phyloP scores from a whole-genome alignment of 2,113 vertebrate species.

The Triplophysa dalaica region DNA sequence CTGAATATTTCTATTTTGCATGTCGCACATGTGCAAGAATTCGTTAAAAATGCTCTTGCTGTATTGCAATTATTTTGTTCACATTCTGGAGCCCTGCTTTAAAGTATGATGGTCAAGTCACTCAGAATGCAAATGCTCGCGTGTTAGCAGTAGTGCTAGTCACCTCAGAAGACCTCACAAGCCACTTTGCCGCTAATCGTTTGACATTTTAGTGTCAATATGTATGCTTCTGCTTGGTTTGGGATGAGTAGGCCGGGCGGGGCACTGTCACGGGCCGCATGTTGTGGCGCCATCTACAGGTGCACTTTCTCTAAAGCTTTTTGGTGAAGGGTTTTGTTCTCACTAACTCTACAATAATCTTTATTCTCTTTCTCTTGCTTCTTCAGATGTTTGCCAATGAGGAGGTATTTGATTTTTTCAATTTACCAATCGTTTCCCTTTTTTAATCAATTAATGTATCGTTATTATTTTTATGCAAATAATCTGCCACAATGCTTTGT shows the following conservation, averaged over 20 bases:
- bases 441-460: slow-evolving; percentile 54
- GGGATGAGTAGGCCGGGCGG: slow-evolving; percentile 19
- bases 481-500: slow-evolving; percentile 63
- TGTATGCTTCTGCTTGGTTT: slow-evolving; percentile 30
- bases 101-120: too few relatives aligned
- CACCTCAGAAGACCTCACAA: slow-evolving; percentile 20
- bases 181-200: not conserved
- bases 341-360: slow-evolving; percentile 75
- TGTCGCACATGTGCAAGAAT: too few relatives aligned
- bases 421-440: slow-evolving; percentile 54
- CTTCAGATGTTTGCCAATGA: slow-evolving; percentile 85
- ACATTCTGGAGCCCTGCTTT: too few relatives aligned
- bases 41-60: too few relatives aligned
- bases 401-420: slow-evolving; percentile 77
- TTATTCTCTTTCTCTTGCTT: slow-evolving; percentile 65
- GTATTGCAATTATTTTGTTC: too few relatives aligned
- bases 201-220: not conserved
- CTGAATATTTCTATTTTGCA: too few relatives aligned
- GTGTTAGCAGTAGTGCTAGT: slow-evolving; percentile 9
- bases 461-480: slow-evolving; percentile 52
- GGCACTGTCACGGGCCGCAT: slow-evolving; percentile 65
- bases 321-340: slow-evolving; percentile 70
- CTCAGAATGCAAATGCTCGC: not conserved
- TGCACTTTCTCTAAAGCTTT: slow-evolving; percentile 47
- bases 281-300: slow-evolving; percentile 53